Conservation (phyloP, 1,140 invertebrate species). For the Zaprionus davidi region DNA sequence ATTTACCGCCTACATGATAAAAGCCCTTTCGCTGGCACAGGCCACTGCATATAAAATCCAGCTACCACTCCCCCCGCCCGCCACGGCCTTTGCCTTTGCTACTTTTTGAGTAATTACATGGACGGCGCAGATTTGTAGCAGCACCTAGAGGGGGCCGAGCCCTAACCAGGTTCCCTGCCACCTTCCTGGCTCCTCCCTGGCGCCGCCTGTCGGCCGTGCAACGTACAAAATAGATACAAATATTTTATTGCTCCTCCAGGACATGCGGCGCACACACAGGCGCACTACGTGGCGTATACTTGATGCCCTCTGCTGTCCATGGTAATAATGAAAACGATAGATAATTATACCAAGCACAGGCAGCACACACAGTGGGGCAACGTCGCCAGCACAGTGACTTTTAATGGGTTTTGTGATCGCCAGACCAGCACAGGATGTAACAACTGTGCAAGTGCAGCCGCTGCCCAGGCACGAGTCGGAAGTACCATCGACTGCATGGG, state of each 20-base stretch:
- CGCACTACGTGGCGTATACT: conserved; percentile 57
- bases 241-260: conserved; percentile 80
- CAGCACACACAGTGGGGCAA: not conserved
- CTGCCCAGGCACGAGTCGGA: conserved; percentile 17
- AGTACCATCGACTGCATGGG: conserved; percentile 54
- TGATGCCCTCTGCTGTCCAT: conserved; percentile 44
- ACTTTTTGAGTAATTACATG: conserved; percentile 79
- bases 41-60: conserved; percentile 58
- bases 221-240: conserved; percentile 71
- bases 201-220: conserved; percentile 8
- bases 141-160: conserved; percentile 37
- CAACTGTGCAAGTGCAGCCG: conserved; percentile 24
- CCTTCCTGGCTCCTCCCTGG: not conserved
- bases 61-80: not conserved
- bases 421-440: conserved; percentile 33
- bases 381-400: conserved; percentile 44
- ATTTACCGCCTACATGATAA: conserved; percentile 79
- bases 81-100: conserved; percentile 1
- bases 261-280: conserved; percentile 59
- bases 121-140: conserved; percentile 61
- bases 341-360: conserved; percentile 63
- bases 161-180: conserved; percentile 5
- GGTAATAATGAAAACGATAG: conserved; percentile 77
- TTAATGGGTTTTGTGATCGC: conserved; percentile 69
- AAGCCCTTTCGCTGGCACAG: conserved; percentile 61